Percentiles rank a stretch among this genome's conserved stretches.
Evolutionary conservation across 2,888 invertebrate species (phyloP).

Genomic region (Orthonychiurus folsomi): DNA sequence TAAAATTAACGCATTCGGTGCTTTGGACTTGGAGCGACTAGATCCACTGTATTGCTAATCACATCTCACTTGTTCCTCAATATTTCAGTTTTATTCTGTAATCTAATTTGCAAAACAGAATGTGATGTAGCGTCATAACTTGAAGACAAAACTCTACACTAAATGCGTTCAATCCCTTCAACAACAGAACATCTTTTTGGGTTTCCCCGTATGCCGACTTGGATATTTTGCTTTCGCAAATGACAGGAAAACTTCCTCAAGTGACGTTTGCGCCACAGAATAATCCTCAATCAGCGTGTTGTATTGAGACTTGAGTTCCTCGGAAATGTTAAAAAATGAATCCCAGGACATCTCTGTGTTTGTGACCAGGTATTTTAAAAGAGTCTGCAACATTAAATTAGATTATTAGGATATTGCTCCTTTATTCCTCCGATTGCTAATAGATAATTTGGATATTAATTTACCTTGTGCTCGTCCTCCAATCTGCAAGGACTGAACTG

Average conservation of each 20-base stretch:
- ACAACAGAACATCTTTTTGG: background rate
- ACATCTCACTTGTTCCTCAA: too few species aligned
- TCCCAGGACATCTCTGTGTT: constrained; percentile 43
- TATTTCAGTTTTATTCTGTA: too few species aligned
- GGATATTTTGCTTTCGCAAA: constrained; percentile 41
- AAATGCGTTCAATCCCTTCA: background rate
- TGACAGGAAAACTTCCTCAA: constrained; percentile 48
- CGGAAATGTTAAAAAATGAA: constrained; percentile 44
- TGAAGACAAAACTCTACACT: too few species aligned
- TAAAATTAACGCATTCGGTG: too few species aligned
- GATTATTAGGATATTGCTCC: too few species aligned
- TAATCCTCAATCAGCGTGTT: constrained; percentile 44
- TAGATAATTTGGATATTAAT: constrained; percentile 36
- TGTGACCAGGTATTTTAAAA: constrained; percentile 45
- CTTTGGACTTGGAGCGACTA: too few species aligned
- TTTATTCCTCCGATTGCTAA: too few species aligned
- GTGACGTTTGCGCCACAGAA: constrained; percentile 45
- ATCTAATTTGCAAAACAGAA: too few species aligned
- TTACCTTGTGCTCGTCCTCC: constrained; percentile 59
- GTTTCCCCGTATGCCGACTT: constrained; percentile 3
- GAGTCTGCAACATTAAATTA: constrained; percentile 40
- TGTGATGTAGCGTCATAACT: too few species aligned
- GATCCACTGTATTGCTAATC: too few species aligned
- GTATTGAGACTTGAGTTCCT: constrained; percentile 44
- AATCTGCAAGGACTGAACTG: constrained; percentile 53